phyloP scores from a whole-genome alignment of 2,888 invertebrate genomes.

The Drosophila pegasa region DNA sequence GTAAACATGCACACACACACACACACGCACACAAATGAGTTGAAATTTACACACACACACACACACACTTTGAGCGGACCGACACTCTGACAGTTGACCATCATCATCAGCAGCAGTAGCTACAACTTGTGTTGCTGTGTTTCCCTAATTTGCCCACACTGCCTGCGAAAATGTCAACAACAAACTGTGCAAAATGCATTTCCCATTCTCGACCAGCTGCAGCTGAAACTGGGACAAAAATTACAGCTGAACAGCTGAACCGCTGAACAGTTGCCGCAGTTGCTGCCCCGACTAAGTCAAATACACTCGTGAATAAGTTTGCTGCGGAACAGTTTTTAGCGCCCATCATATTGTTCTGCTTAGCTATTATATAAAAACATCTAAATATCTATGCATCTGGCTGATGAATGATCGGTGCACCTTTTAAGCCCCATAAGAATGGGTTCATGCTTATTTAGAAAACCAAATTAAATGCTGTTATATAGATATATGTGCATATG shows the following conservation, averaged over 20 bases:
- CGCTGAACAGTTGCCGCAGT: slow-evolving; percentile 5
- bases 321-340: slow-evolving; percentile 5
- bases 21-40: slow-evolving; percentile 15
- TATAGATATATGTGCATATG: too few species aligned
- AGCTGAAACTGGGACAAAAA: slow-evolving; percentile 10
- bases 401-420: neutral
- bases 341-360: too few species aligned
- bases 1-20: slow-evolving; percentile 24
- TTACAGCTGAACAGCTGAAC: slow-evolving; percentile 8
- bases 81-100: slow-evolving; percentile 33
- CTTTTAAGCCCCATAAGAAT: neutral
- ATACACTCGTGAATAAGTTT: slow-evolving; percentile 10
- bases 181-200: slow-evolving; percentile 61
- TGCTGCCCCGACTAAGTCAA: slow-evolving; percentile 27
- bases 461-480: neutral
- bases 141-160: slow-evolving; percentile 59
- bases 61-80: slow-evolving; percentile 12
- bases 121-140: slow-evolving; percentile 27
- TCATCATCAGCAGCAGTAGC: slow-evolving; percentile 21
- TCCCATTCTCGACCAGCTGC: slow-evolving; percentile 20
- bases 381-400: neutral
- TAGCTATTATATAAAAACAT: neutral
- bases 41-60: slow-evolving; percentile 12
- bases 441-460: too few species aligned
- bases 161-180: slow-evolving; percentile 62